Base-by-base conservation (phyloP, 2,888 invertebrate genomes). In the Microdon myrmicae region DNA sequence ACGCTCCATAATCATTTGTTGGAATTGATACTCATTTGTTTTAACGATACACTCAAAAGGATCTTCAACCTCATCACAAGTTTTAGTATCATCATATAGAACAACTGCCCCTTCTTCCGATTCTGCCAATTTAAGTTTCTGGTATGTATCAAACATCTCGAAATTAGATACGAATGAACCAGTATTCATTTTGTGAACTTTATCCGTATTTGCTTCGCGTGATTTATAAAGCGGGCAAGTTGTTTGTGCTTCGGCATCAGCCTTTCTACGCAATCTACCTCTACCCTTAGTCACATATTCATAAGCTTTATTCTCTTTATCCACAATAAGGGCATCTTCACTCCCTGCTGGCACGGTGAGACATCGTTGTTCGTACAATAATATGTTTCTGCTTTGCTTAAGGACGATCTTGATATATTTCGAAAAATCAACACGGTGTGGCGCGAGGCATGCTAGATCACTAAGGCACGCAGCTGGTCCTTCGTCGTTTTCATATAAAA, bases 61-160 rank as follows among this genome's bases (percentile, higher is more conserved):
- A 61, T 78, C 74, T 1, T 72, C 68, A 3, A 75, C 77, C 1
- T 72, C 73, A 38, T 79, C 71, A 37, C 79, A 64, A 5, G 83
- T 82, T 78, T 83, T 81, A 59, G 82, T 81, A 29, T 83, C 83
- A 6, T 80, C 78, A 32, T 76, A 68, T 16, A 74, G 70, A 0
- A 77, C 68, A 20, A 72, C 74, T n/a, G n/a, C n/a, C n/a, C n/a
- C n/a, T n/a, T n/a, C n/a, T n/a, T n/a, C n/a, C 8, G 64, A 67
- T 26, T 75, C 73, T 0, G 73, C 74, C 2, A 71, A 70, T 1
- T 72, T 71, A 19, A 84, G 70, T 35, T 78, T 79, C 4, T 81
- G 80, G 68, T 86, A 89, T 0, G 87, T 88, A 71, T 91, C 91
- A 70, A 86, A 85, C 86, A 91, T 89, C 69, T 90, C 89, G 85